phyloP scores from a whole-genome alignment of 1,140 invertebrate species.

The Eurosta solidaginis region DNA sequence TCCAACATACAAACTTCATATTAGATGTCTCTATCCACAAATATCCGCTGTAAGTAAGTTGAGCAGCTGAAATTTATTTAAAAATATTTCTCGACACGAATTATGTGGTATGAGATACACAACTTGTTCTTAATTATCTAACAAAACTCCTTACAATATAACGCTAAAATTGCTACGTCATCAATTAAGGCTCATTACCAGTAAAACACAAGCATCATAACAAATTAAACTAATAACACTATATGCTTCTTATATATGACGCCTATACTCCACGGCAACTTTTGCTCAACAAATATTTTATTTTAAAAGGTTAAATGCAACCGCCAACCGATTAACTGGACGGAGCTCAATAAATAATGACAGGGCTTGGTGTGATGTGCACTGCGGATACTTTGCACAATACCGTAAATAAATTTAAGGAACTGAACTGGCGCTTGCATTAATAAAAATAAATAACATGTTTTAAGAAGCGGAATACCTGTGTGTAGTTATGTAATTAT shows the following conservation, averaged over 20 bases:
- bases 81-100: too few relatives aligned
- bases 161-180: not conserved
- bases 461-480: too few relatives aligned
- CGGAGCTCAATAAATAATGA: not conserved
- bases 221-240: not conserved
- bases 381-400: too few relatives aligned
- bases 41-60: too few relatives aligned
- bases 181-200: conserved; percentile 4
- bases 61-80: not conserved
- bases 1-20: too few relatives aligned
- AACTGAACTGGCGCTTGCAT: too few relatives aligned
- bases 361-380: not conserved
- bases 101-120: too few relatives aligned
- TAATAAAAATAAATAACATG: too few relatives aligned
- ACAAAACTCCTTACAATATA: not conserved
- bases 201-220: not conserved
- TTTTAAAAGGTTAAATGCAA: not conserved
- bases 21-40: too few relatives aligned
- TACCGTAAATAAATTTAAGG: too few relatives aligned
- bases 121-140: not conserved
- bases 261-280: not conserved
- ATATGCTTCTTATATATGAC: not conserved
- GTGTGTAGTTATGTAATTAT: too few relatives aligned
- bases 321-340: not conserved
- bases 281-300: not conserved